Percentiles rank a stretch among this genome's conserved stretches.
Evolutionary conservation across 2,113 vertebrate species (phyloP).

Genomic region (Psammodynastes pulverulentus): DNA sequence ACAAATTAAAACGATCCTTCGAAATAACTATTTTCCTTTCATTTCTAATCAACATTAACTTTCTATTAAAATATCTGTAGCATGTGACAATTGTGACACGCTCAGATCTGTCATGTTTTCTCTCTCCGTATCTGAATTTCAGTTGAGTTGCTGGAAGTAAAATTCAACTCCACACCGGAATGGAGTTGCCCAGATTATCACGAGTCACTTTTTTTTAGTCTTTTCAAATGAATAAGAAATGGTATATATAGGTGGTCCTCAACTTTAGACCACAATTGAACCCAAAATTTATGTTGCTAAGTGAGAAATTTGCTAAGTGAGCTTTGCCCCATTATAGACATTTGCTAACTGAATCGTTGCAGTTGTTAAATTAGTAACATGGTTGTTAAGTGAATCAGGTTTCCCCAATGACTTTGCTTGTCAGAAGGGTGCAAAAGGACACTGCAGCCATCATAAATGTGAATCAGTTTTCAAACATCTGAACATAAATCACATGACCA

Average conservation of each 20-base stretch:
- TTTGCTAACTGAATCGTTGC: background rate
- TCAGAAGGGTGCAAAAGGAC: background rate
- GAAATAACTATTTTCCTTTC: background rate
- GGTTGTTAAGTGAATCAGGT: background rate
- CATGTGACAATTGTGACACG: background rate
- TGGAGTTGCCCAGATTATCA: background rate
- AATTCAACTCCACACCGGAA: background rate
- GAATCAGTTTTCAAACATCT: background rate
- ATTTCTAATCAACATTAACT: slow-evolving; percentile 1
- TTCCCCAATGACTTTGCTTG: background rate
- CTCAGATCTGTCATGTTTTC: background rate
- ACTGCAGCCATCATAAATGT: background rate
- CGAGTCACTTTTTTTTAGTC: background rate
- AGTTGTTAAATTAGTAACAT: background rate
- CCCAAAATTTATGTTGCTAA: background rate
- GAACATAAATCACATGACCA: background rate
- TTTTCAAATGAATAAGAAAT: slow-evolving; percentile 1
- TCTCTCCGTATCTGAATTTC: background rate
- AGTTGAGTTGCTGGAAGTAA: background rate
- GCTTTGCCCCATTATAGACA: background rate
- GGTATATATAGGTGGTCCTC: background rate
- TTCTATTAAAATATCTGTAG: slow-evolving; percentile 12
- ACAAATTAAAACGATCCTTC: background rate
- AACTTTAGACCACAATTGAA: background rate
- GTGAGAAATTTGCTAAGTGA: background rate